Evolutionary conservation across 1,140 invertebrate genomes (phyloP).

Genomic region (Papilio dardanus): DNA sequence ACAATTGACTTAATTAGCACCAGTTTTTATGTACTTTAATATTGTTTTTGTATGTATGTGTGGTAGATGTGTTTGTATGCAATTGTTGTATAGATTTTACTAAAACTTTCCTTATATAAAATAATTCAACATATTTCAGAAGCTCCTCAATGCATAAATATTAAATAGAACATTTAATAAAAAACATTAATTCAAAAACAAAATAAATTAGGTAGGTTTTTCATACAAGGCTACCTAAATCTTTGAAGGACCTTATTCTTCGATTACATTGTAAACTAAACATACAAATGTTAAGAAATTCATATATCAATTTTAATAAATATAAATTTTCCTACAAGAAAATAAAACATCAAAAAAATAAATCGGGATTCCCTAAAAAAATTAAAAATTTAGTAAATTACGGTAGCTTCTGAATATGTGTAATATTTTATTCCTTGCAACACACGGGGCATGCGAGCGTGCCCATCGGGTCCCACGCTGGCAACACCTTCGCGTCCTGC

Average conservation of each 20-base stretch:
- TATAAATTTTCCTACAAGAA: neutral
- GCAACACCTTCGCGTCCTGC: slow-evolving; percentile 89
- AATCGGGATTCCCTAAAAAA: slow-evolving; percentile 26
- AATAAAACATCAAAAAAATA: neutral
- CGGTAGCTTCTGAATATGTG: slow-evolving; percentile 29
- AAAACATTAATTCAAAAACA: too few relatives aligned
- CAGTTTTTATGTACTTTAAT: slow-evolving; percentile 12
- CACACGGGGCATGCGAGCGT: slow-evolving; percentile 85
- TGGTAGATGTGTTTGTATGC: neutral
- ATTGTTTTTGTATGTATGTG: neutral
- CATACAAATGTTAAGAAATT: neutral
- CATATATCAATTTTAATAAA: too few relatives aligned
- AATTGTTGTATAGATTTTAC: neutral
- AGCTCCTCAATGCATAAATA: too few relatives aligned
- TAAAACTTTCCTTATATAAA: slow-evolving; percentile 3
- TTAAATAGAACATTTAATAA: too few relatives aligned
- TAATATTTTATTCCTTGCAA: slow-evolving; percentile 44
- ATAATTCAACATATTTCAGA: neutral
- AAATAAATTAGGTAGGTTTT: too few relatives aligned
- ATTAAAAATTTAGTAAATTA: neutral
- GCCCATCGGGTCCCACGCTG: slow-evolving; percentile 97
- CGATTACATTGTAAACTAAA: too few relatives aligned
- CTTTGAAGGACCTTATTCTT: too few relatives aligned
- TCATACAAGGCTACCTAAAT: too few relatives aligned
- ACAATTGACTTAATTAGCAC: slow-evolving; percentile 17